Conservation (phyloP, 2,888 invertebrate species). For the Hirtodrosophila confusa region DNA sequence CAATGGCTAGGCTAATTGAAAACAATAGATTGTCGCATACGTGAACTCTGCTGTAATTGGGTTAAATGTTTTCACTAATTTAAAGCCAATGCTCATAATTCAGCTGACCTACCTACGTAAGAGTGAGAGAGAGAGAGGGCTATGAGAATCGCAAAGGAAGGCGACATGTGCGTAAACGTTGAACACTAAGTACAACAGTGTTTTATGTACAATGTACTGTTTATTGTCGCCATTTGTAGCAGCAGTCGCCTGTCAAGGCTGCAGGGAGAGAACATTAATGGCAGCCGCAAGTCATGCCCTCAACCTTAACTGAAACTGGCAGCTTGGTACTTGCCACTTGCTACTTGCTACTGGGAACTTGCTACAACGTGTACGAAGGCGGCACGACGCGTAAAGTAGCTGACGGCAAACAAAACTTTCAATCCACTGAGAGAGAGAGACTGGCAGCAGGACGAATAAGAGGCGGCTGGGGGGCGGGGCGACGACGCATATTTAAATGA, state of each 20-base stretch:
- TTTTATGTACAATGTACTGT: constrained; percentile 57
- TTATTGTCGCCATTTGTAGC: constrained; percentile 62
- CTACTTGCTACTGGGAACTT: constrained; percentile 8
- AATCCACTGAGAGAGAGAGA: constrained; percentile 46
- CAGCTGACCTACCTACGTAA: constrained; percentile 18
- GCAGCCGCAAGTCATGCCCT: constrained; percentile 77
- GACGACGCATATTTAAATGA: constrained; percentile 76
- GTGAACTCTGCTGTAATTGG: no score
- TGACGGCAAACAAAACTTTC: constrained; percentile 78
- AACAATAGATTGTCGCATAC: background rate
- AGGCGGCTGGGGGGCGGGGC: background rate
- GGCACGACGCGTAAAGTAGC: constrained; percentile 61
- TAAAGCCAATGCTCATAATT: background rate
- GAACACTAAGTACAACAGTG: constrained; percentile 26
- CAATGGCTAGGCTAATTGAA: no score
- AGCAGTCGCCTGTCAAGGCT: constrained; percentile 51
- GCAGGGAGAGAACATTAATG: constrained; percentile 52
- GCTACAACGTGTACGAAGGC: constrained; percentile 14
- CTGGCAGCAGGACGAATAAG: constrained; percentile 16
- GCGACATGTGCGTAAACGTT: constrained; percentile 18
- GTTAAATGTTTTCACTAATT: no score
- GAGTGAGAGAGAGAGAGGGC: constrained; percentile 6
- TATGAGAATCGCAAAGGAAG: constrained; percentile 27
- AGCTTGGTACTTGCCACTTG: constrained; percentile 5
- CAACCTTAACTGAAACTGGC: constrained; percentile 62